Evolutionary conservation across 2,888 invertebrate genomes (phyloP), one percentile per base, ranked within the genome.

Genomic region (Entomobrya proxima): DNA sequence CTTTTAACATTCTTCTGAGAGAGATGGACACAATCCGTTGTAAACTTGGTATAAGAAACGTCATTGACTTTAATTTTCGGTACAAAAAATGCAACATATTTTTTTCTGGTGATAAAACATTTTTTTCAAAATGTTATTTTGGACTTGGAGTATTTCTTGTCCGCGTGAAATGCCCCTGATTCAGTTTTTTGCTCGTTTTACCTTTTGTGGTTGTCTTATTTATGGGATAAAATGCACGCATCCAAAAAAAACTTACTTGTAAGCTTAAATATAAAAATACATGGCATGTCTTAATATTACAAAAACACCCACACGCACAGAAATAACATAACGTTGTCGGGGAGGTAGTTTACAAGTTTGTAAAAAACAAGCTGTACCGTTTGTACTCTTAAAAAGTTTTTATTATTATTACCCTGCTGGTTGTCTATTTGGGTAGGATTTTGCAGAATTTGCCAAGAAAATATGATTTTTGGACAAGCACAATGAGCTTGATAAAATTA

Each of bases 141-240:
- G 58, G 30, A 27, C 27, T 58, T 58, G 27, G 58, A 58, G 6
- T 55, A 24, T 21, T 58, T 27, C 30, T 58, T 35, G 32, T 32
- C 35, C 35, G 18, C 61, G 18, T 61, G 35, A 55, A 24, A 61
- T 35, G 35, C 35, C 32, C 61, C n/a, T 35, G 61, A 35, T 35
- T 40, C 67, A 21, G 15, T 67, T 40, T 67, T 67, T 24, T 67
- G 40, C 24, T 3, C 24, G 18, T 40, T 3, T 47, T 40, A 40
- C 5, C 5, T 11, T 40, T 40, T 15, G 15, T 47, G 47, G 47
- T 2, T 9, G 47, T 47, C n/a, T 64, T 52, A 37, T 69, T 80
- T 80, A 69, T 79, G 67, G 50, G 55, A 80, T 72, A 69, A 69
- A 52, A 55, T 58, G 55, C 52, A 75, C 21, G 47, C 37, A n/a